phyloP scores from a whole-genome alignment of 2,797 vertebrate species.

The Perodicticus potto region DNA sequence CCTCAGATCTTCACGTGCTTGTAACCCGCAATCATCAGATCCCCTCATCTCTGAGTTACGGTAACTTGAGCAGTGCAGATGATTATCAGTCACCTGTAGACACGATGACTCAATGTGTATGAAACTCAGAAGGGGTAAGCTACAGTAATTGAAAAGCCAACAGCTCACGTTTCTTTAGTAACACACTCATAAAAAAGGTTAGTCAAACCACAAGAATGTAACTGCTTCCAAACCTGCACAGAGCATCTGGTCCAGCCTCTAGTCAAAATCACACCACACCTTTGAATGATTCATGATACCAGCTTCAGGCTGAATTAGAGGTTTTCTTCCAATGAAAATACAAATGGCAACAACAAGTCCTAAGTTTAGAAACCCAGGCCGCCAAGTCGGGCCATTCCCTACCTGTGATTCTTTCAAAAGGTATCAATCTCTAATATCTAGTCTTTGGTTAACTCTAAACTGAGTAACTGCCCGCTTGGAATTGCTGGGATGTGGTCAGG shows the following conservation, averaged over 20 bases:
- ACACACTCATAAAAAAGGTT: slow-evolving; percentile 84
- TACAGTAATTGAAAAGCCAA: slow-evolving; percentile 87
- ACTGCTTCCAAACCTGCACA: slow-evolving; percentile 84
- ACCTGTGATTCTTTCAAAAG: slow-evolving; percentile 38
- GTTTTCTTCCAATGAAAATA: slow-evolving; percentile 67
- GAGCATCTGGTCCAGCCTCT: slow-evolving; percentile 75
- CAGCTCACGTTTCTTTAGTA: slow-evolving; percentile 89
- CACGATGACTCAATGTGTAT: slow-evolving; percentile 88
- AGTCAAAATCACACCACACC: slow-evolving; percentile 54
- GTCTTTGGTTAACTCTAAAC: slow-evolving; percentile 4
- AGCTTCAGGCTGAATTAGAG: slow-evolving; percentile 78
- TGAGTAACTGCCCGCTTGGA: not conserved
- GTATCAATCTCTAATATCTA: not conserved
- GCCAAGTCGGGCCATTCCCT: not conserved
- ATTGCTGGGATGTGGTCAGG: not conserved
- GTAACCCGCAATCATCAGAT: slow-evolving; percentile 72
- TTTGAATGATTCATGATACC: slow-evolving; percentile 81
- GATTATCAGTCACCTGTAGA: slow-evolving; percentile 90
- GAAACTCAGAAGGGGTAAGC: slow-evolving; percentile 87
- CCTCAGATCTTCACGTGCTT: slow-evolving; percentile 76
- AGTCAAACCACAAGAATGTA: slow-evolving; percentile 85
- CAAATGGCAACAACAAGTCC: slow-evolving; percentile 53
- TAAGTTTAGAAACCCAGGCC: slow-evolving; percentile 28
- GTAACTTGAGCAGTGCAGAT: slow-evolving; percentile 88
- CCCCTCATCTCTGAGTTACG: slow-evolving; percentile 83